Percentiles rank a stretch among this genome's conserved stretches.
Conservation (phyloP, 1,140 invertebrate genomes). For the Prorops nasuta region DNA sequence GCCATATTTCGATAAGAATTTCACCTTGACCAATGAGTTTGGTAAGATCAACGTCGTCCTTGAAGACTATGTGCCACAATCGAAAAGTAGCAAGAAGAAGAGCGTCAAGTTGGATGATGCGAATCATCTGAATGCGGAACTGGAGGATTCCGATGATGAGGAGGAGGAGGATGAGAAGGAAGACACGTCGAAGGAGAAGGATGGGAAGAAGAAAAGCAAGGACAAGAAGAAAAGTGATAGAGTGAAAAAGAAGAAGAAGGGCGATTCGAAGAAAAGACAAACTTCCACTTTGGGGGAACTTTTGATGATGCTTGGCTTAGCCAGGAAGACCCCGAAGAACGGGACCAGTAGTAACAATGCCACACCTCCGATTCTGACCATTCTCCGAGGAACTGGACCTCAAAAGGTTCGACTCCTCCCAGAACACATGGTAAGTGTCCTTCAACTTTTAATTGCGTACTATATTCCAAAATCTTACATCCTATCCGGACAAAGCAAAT, state of each 20-base stretch:
- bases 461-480: too few relatives aligned
- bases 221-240: conserved; percentile 11
- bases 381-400: conserved; percentile 4
- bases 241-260: conserved; percentile 11
- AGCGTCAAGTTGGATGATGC: background rate
- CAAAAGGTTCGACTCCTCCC: conserved; percentile 18
- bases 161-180: background rate
- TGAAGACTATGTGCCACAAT: conserved; percentile 13
- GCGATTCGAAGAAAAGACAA: conserved; percentile 9
- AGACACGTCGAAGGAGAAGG: conserved; percentile 10
- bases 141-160: background rate
- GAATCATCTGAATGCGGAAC: background rate
- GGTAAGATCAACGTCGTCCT: conserved; percentile 18
- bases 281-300: conserved; percentile 16
- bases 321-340: conserved; percentile 15
- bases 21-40: background rate
- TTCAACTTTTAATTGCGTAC: too few relatives aligned
- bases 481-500: too few relatives aligned
- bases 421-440: too few relatives aligned
- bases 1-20: conserved; percentile 31
- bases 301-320: conserved; percentile 17
- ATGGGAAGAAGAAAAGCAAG: conserved; percentile 7
- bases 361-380: conserved; percentile 1
- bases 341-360: conserved; percentile 10
- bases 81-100: background rate